Evolutionary conservation across 2,113 vertebrate genomes (phyloP), one percentile per base, ranked within the genome.

Genomic region (Paraplagusia blochii): DNA sequence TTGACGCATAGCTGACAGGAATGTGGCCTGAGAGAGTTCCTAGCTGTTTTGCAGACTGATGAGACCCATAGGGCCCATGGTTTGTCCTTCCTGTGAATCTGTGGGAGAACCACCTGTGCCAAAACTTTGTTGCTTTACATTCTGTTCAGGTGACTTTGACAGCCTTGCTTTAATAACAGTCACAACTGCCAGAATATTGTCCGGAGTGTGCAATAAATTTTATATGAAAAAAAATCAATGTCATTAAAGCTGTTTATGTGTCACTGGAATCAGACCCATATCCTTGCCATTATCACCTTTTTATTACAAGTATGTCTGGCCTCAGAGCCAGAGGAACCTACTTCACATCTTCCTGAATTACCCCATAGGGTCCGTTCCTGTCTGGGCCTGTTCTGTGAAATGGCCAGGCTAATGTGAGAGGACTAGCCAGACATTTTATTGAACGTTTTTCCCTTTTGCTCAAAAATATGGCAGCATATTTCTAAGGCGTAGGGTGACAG

Each of bases 131-230:
- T 82, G 71, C 45, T 42, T 69, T 66, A 83, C 77, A 62, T 79
- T 79, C 59, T 82, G 14, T 83, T 81, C 52, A 19, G 66, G 82
- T 63, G 74, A 80, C 66, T 64, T 49, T 19, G 63, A 60, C 58
- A 58, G 8, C 54, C 53, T 35, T 48, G 73, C 79, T 74, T 54
- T 78, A 64, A 50, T 19, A 50, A 13, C 53, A 17, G 11, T 45
- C 43, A 18, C 53, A 22, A 65, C 79, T 78, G 68, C 84, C 80
- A 77, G 74, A 72, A 74, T 29, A 57, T 17, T 44, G 68, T 81
- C 78, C 42, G 18, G 8, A n/a, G 59, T 18, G 69, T 53, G 80
- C 70, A 77, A 76, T 85, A 86, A 78, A 87, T 75, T 81, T 63
- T 74, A 73, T 62, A 60, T 43, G 64, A 69, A 68, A 62, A 81